A percentile compares a stretch with the other conserved stretches of the same genome.
These are phyloP conservation scores for Stegophylla sp. DNA, from an alignment of 2,888 invertebrate genomes.

Conservation along the genomic window DNA sequence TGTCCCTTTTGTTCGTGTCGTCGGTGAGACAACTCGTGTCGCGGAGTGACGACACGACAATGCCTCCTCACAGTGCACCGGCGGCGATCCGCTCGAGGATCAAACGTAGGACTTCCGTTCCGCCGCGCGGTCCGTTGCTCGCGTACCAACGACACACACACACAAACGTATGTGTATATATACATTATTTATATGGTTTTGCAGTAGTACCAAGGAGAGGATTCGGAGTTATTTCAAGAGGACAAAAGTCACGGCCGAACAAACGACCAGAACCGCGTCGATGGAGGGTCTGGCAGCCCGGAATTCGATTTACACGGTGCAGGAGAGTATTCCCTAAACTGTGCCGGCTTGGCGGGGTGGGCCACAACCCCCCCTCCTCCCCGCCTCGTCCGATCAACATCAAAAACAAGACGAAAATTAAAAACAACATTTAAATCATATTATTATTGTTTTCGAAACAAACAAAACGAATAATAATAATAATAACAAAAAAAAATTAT, in stretches of 20 bases:
- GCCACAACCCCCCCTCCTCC: too few relatives aligned
- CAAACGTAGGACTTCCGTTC: not conserved
- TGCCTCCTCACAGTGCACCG: not conserved
- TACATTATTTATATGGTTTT: too few relatives aligned
- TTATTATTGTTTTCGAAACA: not conserved
- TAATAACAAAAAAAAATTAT: not conserved
- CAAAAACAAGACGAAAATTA: too few relatives aligned
- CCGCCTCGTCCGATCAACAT: too few relatives aligned
- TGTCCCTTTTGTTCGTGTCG: not conserved
- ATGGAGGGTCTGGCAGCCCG: conserved; percentile 37
- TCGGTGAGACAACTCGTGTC: not conserved
- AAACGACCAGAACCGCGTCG: conserved; percentile 65
- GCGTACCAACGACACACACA: too few relatives aligned
- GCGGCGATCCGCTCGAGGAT: not conserved
- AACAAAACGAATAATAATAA: not conserved
- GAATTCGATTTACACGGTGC: conserved; percentile 51
- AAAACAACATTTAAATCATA: too few relatives aligned
- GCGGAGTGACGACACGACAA: not conserved
- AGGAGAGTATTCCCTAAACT: conserved; percentile 43
- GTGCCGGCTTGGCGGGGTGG: too few relatives aligned
- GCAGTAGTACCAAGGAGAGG: conserved; percentile 69
- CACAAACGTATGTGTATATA: too few relatives aligned
- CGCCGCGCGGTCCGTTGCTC: not conserved
- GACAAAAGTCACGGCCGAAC: conserved; percentile 65
- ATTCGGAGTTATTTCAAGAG: conserved; percentile 68